Base-by-base conservation (phyloP, 2,113 vertebrate genomes). In the Sporophila hypoxantha region DNA sequence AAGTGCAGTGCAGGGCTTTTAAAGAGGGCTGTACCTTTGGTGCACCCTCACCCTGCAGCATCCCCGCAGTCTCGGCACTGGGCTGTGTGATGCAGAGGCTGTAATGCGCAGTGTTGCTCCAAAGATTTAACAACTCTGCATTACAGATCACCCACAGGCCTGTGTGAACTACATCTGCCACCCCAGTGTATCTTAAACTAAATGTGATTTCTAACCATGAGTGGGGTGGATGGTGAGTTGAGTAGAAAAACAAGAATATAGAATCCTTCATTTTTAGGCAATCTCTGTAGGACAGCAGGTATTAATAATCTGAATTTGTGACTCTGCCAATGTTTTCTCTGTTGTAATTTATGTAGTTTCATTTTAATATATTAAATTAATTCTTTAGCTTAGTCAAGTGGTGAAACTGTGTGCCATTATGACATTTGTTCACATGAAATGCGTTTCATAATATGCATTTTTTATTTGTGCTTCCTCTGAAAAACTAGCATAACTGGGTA, bases 31-130 rank as follows among this genome's bases (percentile, higher is more conserved):
- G 74, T 56, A 47, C 56, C 52, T 80, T 60, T 62, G 82, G 66
- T 81, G 27, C 3, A 10, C 77, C 84, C 71, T 88, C 53, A 46
- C 12, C 82, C 92, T 91, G 94, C 94, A 88, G 87, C 67, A 66
- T 56, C 68, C 69, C 94, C 87, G 94, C 94, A 95, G 94, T 93
- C 78, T 53, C 36, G 2, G 85, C 22, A 0, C 71, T 11, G 77
- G 86, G 85, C 82, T 92, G 59, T 49, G 79, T 74, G 89, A 86
- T 91, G 94, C 91, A 92, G 94, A 68, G 85, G 64, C 93, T 93
- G 79, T 68, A 86, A 93, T 82, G 89, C 41, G 44, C 88, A 93
- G 82, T n/a, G 49, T 70, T 84, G 70, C 93, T 95, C 52, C 67
- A 42, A 50, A 68, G 90, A 86, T 91, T 93, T 92, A 94, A 90